Base-by-base conservation (phyloP, 2,797 vertebrate species). In the Sorex maritimensis region DNA sequence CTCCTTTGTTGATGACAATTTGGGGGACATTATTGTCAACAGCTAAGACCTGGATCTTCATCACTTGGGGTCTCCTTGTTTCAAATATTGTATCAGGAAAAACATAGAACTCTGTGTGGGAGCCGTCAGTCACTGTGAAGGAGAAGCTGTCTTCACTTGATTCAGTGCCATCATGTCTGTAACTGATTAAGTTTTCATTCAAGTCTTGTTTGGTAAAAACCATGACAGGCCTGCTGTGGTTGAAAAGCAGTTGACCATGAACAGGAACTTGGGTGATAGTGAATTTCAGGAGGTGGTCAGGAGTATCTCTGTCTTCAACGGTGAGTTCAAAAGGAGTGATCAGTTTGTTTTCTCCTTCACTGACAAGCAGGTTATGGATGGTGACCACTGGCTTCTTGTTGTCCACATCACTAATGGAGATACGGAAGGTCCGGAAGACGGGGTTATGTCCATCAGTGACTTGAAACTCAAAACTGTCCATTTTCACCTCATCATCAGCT, bases 381-480 rank as follows among this genome's bases (percentile, higher is more conserved):
- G 99, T 99, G 89, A 99, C 97, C 10, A 99, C 98, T 0, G 99
- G 99, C 94, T 99, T 99, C 96, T 99, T 99, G 91, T 99, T 99
- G 97, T 99, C 99, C 69, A 99, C 99, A 0, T 99, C 99, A 0
- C 98, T 98, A 91, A 99, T 99, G 88, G 99, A 99, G 96, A 99
- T 98, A 38, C 99, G 98, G 96, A 99, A 99, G 2, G 99, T 99
- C 92, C 99, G 99, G 96, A 99, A 99, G 75, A 99, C 98, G 0
- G 99, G 99, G 95, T 99, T 99, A 96, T 98, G 99, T 67, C 99
- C 99, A 13, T 99, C 99, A 0, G 99, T 99, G 92, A 99, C 99
- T 95, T 99, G 98, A 92, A 99, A 99, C 96, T 99, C 99, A 97
- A 99, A 99, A 95, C 99, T 99, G 96, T 99, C 99, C 99, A 99